Base-by-base conservation (phyloP, 2,797 vertebrate genomes). In the Neomorphus geoffroyi region DNA sequence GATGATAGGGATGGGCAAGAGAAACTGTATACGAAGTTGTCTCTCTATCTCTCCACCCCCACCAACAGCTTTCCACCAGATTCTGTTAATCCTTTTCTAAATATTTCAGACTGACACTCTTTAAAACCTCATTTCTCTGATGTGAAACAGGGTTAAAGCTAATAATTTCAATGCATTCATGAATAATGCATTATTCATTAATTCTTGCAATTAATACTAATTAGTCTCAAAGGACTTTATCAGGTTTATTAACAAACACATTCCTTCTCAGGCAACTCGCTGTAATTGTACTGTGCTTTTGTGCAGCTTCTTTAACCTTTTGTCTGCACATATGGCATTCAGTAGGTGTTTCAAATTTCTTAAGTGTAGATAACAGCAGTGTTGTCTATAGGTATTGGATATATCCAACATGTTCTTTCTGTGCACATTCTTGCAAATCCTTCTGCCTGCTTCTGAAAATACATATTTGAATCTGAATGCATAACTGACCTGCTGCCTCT, bases 401-500 rank as follows among this genome's bases (percentile, higher is more conserved):
- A 7, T 54, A 86, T 39, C 71, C 32, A 79, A 6, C 14, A 21
- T 26, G 9, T 43, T 86, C 10, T 45, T 85, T 62, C 56, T 51
- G 11, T 27, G 43, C 10, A 75, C 30, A 66, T 73, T 78, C 16
- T 62, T 4, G 7, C 28, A 92, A 78, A 80, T 53, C 13, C 17
- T 84, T 85, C 60, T 77, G 32, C 18, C 33, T 75, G 26, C 17
- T 80, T 80, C 80, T 90, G 56, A 88, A 94, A 95, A 89, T 64
- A 67, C 2, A 4, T 43, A 30, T 43, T 86, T 77, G 37, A 80
- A 66, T 92, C 51, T 66, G 64, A 86, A 66, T 32, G 54, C 6
- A 50, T 37, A 46, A 91, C 65, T 58, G n/a, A 61, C n/a, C 32
- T 73, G 10, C 45, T 90, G 32, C 61, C 43, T 66, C 53, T 33